Percentiles rank a stretch among this genome's conserved stretches.
Evolutionary conservation across 2,113 vertebrate genomes (phyloP).

Genomic region (Barbus barbus): DNA sequence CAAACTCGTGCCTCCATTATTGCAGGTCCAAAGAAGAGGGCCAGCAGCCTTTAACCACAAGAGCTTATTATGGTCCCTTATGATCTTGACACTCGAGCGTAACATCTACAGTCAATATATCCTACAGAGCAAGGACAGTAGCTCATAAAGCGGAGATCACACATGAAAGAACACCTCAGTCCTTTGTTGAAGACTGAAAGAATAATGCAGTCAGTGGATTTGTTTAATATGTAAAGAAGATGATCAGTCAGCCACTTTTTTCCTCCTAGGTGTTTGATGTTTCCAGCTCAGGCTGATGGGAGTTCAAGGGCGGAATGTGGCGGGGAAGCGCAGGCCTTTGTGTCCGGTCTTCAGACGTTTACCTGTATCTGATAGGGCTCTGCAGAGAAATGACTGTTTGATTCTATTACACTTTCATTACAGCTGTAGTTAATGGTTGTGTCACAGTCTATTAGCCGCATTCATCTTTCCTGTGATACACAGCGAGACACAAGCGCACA

Average conservation of each 20-base stretch:
- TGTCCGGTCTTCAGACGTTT: conserved; percentile 71
- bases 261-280: conserved; percentile 60
- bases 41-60: conserved; percentile 37
- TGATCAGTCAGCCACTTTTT: conserved; percentile 3
- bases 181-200: conserved; percentile 55
- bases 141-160: conserved; percentile 16
- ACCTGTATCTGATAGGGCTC: conserved; percentile 66
- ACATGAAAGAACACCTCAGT: conserved; percentile 52
- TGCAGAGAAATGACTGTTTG: conserved; percentile 71
- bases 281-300: conserved; percentile 54
- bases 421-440: conserved; percentile 80
- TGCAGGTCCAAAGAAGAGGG: conserved; percentile 11
- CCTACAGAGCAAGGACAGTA: conserved; percentile 60
- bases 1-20: neutral
- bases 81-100: conserved; percentile 35
- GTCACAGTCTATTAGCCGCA: conserved; percentile 82
- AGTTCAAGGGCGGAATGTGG: conserved; percentile 65
- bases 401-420: conserved; percentile 80
- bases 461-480: conserved; percentile 79
- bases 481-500: conserved; percentile 69
- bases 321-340: conserved; percentile 28
- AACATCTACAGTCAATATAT: conserved; percentile 57
- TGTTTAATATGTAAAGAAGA: conserved; percentile 49
- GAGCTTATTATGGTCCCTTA: conserved; percentile 36
- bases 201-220: conserved; percentile 65